Base-by-base conservation (phyloP, 2,113 vertebrate species). In the Nothocercus julius region DNA sequence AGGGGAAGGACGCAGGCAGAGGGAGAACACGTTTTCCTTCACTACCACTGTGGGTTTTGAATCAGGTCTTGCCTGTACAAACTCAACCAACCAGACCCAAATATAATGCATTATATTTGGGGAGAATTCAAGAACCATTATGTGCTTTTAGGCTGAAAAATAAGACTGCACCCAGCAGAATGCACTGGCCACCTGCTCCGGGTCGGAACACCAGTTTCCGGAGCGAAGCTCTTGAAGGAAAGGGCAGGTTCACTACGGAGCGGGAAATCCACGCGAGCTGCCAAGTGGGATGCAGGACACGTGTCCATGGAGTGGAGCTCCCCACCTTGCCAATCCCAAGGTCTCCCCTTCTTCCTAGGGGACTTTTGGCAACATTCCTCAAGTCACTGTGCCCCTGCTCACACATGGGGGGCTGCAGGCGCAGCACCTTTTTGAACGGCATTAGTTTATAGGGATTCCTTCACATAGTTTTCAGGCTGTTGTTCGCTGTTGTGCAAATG, bases 351-450 rank as follows among this genome's bases (percentile, higher is more conserved):
- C 54, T 34, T 69, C 51, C 42, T 81, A 34, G 13, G 0, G 6
- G 54, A 45, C 22, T 27, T 30, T 51, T 13, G 7, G 28, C 32
- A 27, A 13, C 28, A 40, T 1, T 5, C 13, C 73, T 58, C 53
- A 51, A 28, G n/a, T 4, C n/a, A 32, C 32, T 51, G 44, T 13
- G 42, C 24, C 44, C 21, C n/a, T 40, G 59, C n/a, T 17, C 36
- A n/a, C 17, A 20, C 0, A 38, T 10, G 8, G 19, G 36, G 44
- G 2, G 87, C 30, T 36, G 17, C 25, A 5, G 1, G 28, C 22
- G 30, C 36, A 24, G 47, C 12, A 32, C 13, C 1, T 36, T 32
- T 45, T 38, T 53, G 42, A 30, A 28, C 18, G 2, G 21, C 49
- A 11, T 11, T 51, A 22, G 21, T 22, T 51, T 51, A 51, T 20